Evolutionary conservation across 1,140 invertebrate species (phyloP), one percentile per base, ranked within the genome.

Genomic region (Myzus persicae): DNA sequence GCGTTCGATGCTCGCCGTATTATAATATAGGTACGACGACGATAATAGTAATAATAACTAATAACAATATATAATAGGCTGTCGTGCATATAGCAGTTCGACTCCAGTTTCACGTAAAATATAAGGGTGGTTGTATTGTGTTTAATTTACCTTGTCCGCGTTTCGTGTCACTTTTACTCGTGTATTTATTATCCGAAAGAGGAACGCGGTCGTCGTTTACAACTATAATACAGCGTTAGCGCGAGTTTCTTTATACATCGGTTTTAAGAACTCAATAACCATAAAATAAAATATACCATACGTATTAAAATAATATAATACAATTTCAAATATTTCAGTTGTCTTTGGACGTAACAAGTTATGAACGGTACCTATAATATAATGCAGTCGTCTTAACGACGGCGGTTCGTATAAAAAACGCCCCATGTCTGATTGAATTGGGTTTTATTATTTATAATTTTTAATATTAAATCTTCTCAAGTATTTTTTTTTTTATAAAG

Each of bases 251-350:
- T 40, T 38, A 40, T 36, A 9, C 18, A 18, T 48, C 24, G 44
- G 85, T n/a, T 90, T 40, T 54, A 54, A 54, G 40, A 90, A 54
- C 46, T 24, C 48, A 40, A 90, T 90, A 90, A 54, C 48, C 88
- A 40, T 90, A 90, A 90, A 90, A 48, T 44, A n/a, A 46, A 87
- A 88, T 20, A n/a, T 36, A 44, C 44, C 44, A 20, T 36, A 51
- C 44, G 87, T 38, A 51, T 51, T 51, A 38, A 51, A 89, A 46
- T 87, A 48, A 87, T 48, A 84, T 84, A 31, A n/a, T 46, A 44
- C 42, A 44, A 44, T 31, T 31, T 82, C 6, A 40, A 2, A 84
- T 42, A 84, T 84, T 84, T 40, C 36, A 14, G 26, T 88, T 88
- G 31, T 46, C 31, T 46, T 46, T 36, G 31, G 46, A n/a, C 31